Conservation (phyloP, 2,113 vertebrate species). For the Xyrauchen texanus region DNA sequence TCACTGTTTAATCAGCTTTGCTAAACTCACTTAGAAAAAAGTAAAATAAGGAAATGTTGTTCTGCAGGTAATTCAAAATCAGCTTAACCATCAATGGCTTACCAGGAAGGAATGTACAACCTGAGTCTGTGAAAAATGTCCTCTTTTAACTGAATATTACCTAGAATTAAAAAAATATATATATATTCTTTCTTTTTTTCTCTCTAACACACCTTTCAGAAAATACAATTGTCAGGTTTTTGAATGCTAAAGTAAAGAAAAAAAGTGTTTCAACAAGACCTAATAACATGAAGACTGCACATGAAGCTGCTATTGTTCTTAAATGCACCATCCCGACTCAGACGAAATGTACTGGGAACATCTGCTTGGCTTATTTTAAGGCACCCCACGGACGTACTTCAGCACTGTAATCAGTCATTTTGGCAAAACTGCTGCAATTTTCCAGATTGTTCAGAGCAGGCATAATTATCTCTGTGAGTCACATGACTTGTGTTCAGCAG, state of each 20-base stretch:
- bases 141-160: constrained; percentile 4
- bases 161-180: not conserved
- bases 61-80: constrained; percentile 11
- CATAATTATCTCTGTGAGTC: constrained; percentile 43
- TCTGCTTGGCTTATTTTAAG: constrained; percentile 47
- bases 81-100: constrained; percentile 18
- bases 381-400: constrained; percentile 45
- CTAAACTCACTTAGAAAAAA: constrained; percentile 23
- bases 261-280: not conserved
- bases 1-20: constrained; percentile 45
- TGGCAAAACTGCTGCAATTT: constrained; percentile 53
- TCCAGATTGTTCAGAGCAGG: constrained; percentile 41
- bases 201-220: not conserved
- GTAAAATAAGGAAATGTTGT: constrained; percentile 9
- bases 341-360: constrained; percentile 26
- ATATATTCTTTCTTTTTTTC: not conserved
- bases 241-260: not conserved
- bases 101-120: not conserved
- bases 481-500: constrained; percentile 17
- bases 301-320: constrained; percentile 6
- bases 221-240: not conserved
- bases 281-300: not conserved
- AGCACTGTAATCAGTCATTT: constrained; percentile 54
- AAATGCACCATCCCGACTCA: not conserved
- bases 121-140: too few species aligned